These are phyloP conservation scores for Torymus tubicola DNA, from an alignment of 2,888 invertebrate genomes.

Conservation along the genomic window DNA sequence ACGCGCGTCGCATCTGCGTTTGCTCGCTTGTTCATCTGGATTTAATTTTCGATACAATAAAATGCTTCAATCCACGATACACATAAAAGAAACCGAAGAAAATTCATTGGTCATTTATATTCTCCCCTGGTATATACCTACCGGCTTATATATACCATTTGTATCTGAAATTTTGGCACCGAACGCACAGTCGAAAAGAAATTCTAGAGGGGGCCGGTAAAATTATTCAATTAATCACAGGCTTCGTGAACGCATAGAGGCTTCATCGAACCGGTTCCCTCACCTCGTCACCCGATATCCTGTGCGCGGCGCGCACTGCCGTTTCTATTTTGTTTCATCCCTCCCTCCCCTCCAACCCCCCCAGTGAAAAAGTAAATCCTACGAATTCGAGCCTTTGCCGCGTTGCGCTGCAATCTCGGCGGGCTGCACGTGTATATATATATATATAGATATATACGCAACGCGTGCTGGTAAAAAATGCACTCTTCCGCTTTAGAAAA, in stretches of 20 bases:
- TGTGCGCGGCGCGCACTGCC: too few relatives aligned
- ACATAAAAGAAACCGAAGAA: not conserved
- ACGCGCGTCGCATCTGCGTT: constrained; percentile 32
- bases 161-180: not conserved
- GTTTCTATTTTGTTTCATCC: too few relatives aligned
- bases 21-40: not conserved
- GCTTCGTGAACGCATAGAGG: too few relatives aligned
- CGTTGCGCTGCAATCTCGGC: too few relatives aligned
- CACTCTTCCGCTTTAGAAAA: constrained; percentile 1
- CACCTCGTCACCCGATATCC: too few relatives aligned
- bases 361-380: too few relatives aligned
- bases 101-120: constrained; percentile 30
- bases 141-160: not conserved
- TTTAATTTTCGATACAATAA: constrained; percentile 25
- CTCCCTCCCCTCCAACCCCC: too few relatives aligned
- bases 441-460: too few relatives aligned
- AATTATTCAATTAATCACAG: too few relatives aligned
- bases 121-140: not conserved
- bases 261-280: too few relatives aligned
- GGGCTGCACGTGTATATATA: not conserved
- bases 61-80: not conserved
- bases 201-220: too few relatives aligned
- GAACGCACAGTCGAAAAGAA: not conserved
- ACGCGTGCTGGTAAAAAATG: constrained; percentile 3
- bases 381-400: too few relatives aligned